Evolutionary conservation across 2,888 invertebrate genomes (phyloP).

Genomic region (Villa cingulata): DNA sequence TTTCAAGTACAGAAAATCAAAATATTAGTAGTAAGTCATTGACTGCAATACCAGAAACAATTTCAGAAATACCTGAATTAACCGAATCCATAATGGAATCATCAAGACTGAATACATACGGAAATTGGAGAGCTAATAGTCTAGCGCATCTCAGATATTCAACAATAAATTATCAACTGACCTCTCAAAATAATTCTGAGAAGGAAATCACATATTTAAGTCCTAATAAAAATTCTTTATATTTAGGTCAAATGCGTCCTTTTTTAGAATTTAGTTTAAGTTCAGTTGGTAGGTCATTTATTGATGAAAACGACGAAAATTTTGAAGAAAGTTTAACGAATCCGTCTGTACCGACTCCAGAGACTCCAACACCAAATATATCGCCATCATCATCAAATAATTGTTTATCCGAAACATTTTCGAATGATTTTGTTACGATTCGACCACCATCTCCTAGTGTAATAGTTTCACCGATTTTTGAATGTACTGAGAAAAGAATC

Average conservation of each 20-base stretch:
- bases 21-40: slow-evolving; percentile 27
- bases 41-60: slow-evolving; percentile 32
- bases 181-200: background rate
- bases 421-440: slow-evolving; percentile 43
- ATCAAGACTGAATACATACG: background rate
- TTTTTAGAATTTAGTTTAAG: slow-evolving; percentile 33
- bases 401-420: slow-evolving; percentile 45
- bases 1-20: slow-evolving; percentile 2
- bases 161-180: background rate
- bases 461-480: slow-evolving; percentile 40
- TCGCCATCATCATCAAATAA: slow-evolving; percentile 36
- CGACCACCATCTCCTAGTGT: slow-evolving; percentile 42
- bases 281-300: slow-evolving; percentile 35
- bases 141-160: background rate
- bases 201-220: background rate
- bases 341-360: slow-evolving; percentile 42
- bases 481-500: slow-evolving; percentile 20
- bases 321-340: slow-evolving; percentile 17
- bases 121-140: background rate
- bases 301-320: slow-evolving; percentile 26
- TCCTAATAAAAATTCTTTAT: background rate
- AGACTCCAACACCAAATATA: slow-evolving; percentile 54
- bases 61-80: slow-evolving; percentile 16
- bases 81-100: background rate
- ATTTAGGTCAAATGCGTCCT: slow-evolving; percentile 17